Evolutionary conservation across 2,797 vertebrate genomes (phyloP).

Genomic region (Muscicapa striata): DNA sequence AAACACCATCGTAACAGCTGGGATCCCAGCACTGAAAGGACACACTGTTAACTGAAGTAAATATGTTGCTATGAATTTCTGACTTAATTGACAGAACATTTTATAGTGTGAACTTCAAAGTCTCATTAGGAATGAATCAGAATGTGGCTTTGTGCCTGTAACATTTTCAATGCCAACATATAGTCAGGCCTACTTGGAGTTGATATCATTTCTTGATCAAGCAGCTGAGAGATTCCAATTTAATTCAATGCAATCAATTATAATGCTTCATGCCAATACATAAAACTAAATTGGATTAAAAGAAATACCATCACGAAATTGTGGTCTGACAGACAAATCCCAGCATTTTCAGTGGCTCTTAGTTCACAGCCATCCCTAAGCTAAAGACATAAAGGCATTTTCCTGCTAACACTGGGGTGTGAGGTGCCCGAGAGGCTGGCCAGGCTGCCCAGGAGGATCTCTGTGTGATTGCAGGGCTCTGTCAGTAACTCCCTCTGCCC

Average conservation of each 20-base stretch:
- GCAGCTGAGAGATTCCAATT: constrained; percentile 44
- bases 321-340: constrained; percentile 53
- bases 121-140: constrained; percentile 62
- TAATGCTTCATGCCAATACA: constrained; percentile 36
- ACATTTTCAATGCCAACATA: constrained; percentile 58
- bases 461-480: not conserved
- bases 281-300: constrained; percentile 65
- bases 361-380: constrained; percentile 13
- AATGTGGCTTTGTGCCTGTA: constrained; percentile 14
- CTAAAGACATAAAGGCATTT: constrained; percentile 21
- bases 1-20: constrained; percentile 18
- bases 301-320: constrained; percentile 49
- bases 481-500: not conserved
- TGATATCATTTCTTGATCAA: constrained; percentile 59
- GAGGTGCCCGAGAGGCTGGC: fast-evolving
- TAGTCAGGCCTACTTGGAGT: constrained; percentile 21
- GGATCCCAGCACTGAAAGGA: constrained; percentile 54
- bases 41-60: constrained; percentile 65
- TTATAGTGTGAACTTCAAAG: constrained; percentile 67
- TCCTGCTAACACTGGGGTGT: not conserved
- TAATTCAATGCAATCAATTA: constrained; percentile 66
- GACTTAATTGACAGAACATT: constrained; percentile 73
- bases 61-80: constrained; percentile 70
- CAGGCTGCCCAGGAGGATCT: not conserved
- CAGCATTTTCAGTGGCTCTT: constrained; percentile 42